Evolutionary conservation across 2,113 vertebrate species (phyloP).

Genomic region (Raphicerus campestris): DNA sequence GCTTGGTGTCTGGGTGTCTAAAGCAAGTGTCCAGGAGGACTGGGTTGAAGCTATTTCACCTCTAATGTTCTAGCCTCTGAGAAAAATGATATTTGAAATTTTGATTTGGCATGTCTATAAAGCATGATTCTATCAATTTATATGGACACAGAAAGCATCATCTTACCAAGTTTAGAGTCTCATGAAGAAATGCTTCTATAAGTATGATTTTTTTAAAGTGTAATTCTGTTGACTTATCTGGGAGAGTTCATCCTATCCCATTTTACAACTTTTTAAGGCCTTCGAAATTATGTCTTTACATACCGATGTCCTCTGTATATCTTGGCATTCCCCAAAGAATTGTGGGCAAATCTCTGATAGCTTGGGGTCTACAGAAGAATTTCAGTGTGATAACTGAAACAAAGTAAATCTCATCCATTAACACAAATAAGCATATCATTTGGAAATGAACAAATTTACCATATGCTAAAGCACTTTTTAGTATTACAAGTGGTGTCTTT

Average conservation of each 20-base stretch:
- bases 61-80: too few species aligned
- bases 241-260: neutral
- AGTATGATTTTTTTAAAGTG: accelerated
- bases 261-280: neutral
- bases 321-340: neutral
- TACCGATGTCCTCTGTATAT: too few species aligned
- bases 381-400: neutral
- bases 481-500: neutral
- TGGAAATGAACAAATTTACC: neutral
- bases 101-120: neutral
- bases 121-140: neutral
- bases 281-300: neutral
- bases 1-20: accelerated
- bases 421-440: neutral
- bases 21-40: neutral
- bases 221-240: accelerated
- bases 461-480: neutral
- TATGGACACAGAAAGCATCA: neutral
- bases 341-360: neutral
- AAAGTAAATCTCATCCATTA: neutral
- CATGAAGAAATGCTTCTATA: neutral
- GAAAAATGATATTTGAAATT: neutral
- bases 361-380: neutral
- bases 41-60: neutral
- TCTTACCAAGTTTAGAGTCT: neutral